phyloP scores from a whole-genome alignment of 2,888 invertebrate species.

The Dynastes maya region DNA sequence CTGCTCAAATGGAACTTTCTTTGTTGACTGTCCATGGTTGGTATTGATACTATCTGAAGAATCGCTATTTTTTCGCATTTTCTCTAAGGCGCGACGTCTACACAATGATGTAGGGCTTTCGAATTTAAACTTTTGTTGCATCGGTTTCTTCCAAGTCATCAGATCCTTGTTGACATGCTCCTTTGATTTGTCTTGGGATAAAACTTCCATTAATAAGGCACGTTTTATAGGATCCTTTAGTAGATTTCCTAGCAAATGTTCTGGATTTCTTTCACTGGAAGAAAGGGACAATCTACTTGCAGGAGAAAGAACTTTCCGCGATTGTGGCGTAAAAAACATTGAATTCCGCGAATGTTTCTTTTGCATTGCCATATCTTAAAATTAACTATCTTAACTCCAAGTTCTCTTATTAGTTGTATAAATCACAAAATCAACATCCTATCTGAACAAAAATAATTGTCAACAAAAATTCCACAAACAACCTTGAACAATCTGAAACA shows the following conservation, averaged over 20 bases:
- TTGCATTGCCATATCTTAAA: slow-evolving; percentile 1
- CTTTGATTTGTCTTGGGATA: slow-evolving; percentile 61
- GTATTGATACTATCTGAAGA: slow-evolving; percentile 21
- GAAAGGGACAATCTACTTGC: slow-evolving; percentile 33
- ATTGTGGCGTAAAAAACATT: slow-evolving; percentile 50
- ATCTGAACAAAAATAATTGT: no score
- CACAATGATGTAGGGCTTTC: slow-evolving; percentile 66
- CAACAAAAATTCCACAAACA: no score
- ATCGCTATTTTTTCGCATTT: slow-evolving; percentile 53
- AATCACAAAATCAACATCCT: no score
- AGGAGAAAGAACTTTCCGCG: slow-evolving; percentile 25
- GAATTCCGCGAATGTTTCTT: slow-evolving; percentile 34
- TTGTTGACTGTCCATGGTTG: not conserved
- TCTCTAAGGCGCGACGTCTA: slow-evolving; percentile 63
- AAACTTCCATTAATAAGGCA: slow-evolving; percentile 61
- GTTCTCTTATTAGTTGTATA: no score
- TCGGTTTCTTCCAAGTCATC: slow-evolving; percentile 55
- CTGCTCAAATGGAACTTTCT: slow-evolving; percentile 60
- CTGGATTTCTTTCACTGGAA: slow-evolving; percentile 27
- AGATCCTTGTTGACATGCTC: slow-evolving; percentile 44
- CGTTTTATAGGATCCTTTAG: slow-evolving; percentile 64
- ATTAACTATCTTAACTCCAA: not conserved
- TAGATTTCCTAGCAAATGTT: slow-evolving; percentile 54
- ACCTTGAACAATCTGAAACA: no score
- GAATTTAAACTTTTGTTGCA: slow-evolving; percentile 55